phyloP scores from a whole-genome alignment of 2,888 invertebrate genomes.

The Heteromurus nitidus region DNA sequence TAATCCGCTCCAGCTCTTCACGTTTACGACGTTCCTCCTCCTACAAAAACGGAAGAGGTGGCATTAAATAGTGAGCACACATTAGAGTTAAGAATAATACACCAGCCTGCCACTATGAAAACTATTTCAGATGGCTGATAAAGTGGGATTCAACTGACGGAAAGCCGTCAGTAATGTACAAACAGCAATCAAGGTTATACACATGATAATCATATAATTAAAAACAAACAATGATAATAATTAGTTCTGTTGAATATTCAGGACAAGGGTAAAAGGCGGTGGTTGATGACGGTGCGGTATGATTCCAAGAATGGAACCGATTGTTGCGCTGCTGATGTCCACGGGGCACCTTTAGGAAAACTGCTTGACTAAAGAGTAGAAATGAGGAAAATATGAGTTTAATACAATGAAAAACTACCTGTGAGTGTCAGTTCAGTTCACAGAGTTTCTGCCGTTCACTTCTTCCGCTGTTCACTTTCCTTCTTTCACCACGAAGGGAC shows the following conservation, averaged over 20 bases:
- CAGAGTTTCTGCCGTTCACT: slow-evolving; percentile 66
- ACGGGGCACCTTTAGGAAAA: slow-evolving; percentile 59
- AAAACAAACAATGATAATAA: slow-evolving; percentile 60
- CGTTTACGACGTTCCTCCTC: slow-evolving; percentile 97
- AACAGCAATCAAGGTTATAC: slow-evolving; percentile 66
- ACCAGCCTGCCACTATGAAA: slow-evolving; percentile 63
- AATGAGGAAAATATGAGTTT: slow-evolving; percentile 72
- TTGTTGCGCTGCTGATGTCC: slow-evolving; percentile 55
- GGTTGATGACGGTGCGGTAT: slow-evolving; percentile 57
- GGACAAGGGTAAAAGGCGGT: slow-evolving; percentile 63
- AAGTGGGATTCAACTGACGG: slow-evolving; percentile 58
- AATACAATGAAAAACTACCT: slow-evolving; percentile 73
- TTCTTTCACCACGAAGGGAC: slow-evolving; percentile 67
- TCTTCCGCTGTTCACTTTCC: slow-evolving; percentile 71
- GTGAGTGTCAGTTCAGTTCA: slow-evolving; percentile 68
- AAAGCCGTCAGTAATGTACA: slow-evolving; percentile 54
- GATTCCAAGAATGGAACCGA: slow-evolving; percentile 64
- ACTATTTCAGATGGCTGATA: slow-evolving; percentile 56
- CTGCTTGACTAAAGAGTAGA: slow-evolving; percentile 71
- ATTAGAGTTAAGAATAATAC: slow-evolving; percentile 38
- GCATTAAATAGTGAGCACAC: slow-evolving; percentile 63
- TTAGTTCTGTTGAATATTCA: slow-evolving; percentile 58
- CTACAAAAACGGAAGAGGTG: slow-evolving; percentile 79
- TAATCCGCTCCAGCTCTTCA: slow-evolving; percentile 95
- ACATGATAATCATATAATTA: slow-evolving; percentile 60